Conservation (phyloP, 2,888 invertebrate species). For the Mimas tiliae region DNA sequence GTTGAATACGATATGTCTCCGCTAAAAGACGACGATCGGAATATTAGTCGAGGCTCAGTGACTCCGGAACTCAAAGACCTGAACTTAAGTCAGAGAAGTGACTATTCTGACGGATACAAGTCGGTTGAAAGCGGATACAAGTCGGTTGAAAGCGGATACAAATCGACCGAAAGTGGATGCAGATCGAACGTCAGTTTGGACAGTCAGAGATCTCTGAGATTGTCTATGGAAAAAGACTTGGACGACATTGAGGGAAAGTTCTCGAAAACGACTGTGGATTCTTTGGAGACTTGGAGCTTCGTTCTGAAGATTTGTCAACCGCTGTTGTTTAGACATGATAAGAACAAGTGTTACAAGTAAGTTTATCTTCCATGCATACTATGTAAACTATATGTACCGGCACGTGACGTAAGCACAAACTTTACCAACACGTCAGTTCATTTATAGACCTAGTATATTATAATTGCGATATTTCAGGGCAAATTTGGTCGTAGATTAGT, state of each 20-base stretch:
- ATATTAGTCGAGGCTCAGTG: constrained; percentile 50
- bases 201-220: constrained; percentile 42
- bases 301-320: constrained; percentile 79
- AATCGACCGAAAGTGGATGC: constrained; percentile 44
- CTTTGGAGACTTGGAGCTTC: constrained; percentile 77
- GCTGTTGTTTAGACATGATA: constrained; percentile 74
- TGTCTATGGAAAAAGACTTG: constrained; percentile 61
- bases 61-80: constrained; percentile 68
- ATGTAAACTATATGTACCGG: too few relatives aligned
- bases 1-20: constrained; percentile 78
- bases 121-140: constrained; percentile 59
- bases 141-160: constrained; percentile 46
- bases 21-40: constrained; percentile 49
- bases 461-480: too few relatives aligned
- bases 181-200: constrained; percentile 35
- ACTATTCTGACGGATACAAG: constrained; percentile 61
- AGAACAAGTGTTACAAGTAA: constrained; percentile 76
- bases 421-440: too few relatives aligned
- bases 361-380: constrained; percentile 31
- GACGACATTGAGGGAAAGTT: constrained; percentile 53
- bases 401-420: too few relatives aligned
- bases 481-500: too few relatives aligned
- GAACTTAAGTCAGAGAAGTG: constrained; percentile 52
- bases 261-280: constrained; percentile 64
- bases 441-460: too few relatives aligned